These are phyloP conservation scores for Rhynchophorus ferrugineus DNA, from an alignment of 1,140 invertebrate genomes.

Conservation along the genomic window DNA sequence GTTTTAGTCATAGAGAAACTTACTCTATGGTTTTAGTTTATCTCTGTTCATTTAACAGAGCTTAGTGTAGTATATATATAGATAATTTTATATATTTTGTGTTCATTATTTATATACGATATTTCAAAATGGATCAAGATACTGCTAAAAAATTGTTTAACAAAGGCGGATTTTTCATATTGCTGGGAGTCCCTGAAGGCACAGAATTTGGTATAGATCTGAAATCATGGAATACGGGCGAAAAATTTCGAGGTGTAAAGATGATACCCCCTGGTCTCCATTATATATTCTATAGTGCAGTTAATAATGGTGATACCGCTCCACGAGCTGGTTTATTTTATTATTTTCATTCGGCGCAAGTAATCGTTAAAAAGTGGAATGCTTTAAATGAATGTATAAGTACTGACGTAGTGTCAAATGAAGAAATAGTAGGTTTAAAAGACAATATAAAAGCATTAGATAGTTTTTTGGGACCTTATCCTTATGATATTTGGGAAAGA, in stretches of 20 bases:
- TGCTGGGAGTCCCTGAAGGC: slow-evolving; percentile 75
- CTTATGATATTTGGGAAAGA: slow-evolving; percentile 77
- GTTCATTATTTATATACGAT: too few relatives aligned
- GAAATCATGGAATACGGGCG: slow-evolving; percentile 86
- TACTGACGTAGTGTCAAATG: slow-evolving; percentile 49
- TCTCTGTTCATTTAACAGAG: too few relatives aligned
- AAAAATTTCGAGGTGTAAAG: slow-evolving; percentile 92
- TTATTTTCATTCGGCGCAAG: slow-evolving; percentile 72
- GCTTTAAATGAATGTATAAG: slow-evolving; percentile 59
- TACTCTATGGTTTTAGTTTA: too few relatives aligned
- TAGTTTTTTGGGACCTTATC: slow-evolving; percentile 79
- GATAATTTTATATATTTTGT: too few relatives aligned
- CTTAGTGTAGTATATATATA: too few relatives aligned
- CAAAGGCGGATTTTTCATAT: slow-evolving; percentile 75
- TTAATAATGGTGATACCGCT: slow-evolving; percentile 46
- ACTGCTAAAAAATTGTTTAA: slow-evolving; percentile 67
- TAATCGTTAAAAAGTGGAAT: slow-evolving; percentile 85
- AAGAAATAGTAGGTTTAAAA: slow-evolving; percentile 54
- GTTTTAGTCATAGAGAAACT: too few relatives aligned
- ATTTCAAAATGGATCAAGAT: slow-evolving; percentile 65
- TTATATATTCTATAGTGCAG: slow-evolving; percentile 81
- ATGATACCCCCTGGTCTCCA: slow-evolving; percentile 98
- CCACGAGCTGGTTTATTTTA: slow-evolving; percentile 84
- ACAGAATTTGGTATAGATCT: slow-evolving; percentile 97
- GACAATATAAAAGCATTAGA: slow-evolving; percentile 74